Conservation (phyloP, 2,888 invertebrate genomes). For the Brachypterus glaber region DNA sequence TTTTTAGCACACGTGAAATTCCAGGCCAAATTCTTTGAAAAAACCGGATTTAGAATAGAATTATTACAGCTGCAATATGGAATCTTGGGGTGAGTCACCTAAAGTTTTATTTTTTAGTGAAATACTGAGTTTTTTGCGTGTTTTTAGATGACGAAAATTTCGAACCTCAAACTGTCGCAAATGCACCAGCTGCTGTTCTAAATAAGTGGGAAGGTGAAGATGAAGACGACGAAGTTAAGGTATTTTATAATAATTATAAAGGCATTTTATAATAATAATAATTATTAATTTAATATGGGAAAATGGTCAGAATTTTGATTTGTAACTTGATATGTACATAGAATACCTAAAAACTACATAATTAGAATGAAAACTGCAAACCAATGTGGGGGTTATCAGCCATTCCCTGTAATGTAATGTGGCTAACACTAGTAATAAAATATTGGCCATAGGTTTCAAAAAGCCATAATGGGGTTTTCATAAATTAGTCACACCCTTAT, state of each 20-base stretch:
- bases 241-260: constrained; percentile 33
- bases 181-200: constrained; percentile 42
- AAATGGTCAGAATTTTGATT: too few species aligned
- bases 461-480: too few species aligned
- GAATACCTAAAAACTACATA: too few species aligned
- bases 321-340: too few species aligned
- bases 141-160: constrained; percentile 64
- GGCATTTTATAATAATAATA: too few species aligned
- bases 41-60: constrained; percentile 15
- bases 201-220: constrained; percentile 87
- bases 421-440: too few species aligned
- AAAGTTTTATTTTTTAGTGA: background rate
- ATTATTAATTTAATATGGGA: too few species aligned
- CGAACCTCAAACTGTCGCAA: constrained; percentile 55
- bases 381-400: too few species aligned
- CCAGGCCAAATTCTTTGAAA: constrained; percentile 26
- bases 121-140: constrained; percentile 9
- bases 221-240: constrained; percentile 79
- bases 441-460: too few species aligned
- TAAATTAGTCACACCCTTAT: too few species aligned
- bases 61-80: constrained; percentile 31
- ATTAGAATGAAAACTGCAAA: too few species aligned
- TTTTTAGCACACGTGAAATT: constrained; percentile 34
- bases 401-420: too few species aligned
- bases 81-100: constrained; percentile 39